Evolutionary conservation across 2,113 vertebrate species (phyloP), one percentile per base, ranked within the genome.

Genomic region (Cariama cristata): DNA sequence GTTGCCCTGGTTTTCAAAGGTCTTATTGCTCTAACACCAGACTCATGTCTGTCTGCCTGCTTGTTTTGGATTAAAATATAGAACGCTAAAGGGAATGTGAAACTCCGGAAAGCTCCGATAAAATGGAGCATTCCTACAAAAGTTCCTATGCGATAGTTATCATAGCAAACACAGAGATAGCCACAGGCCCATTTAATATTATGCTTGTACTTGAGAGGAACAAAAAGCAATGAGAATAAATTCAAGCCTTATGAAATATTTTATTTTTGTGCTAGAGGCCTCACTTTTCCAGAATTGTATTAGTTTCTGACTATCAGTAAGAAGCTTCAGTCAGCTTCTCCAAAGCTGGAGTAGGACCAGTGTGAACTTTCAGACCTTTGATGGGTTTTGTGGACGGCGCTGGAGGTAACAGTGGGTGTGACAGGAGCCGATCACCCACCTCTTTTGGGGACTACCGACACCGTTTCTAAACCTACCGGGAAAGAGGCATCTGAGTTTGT

Each of bases 401-500:
- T 45, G 56, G 30, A 76, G n/a, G 40, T 7, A 11, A 18, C 7
- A 5, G 11, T 14, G 71, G 44, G 28, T 68, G 76, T 23, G 3
- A 19, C 33, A 19, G 53, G 69, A 64, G 26, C 30, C 2, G 3
- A 22, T 58, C 49, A 24, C 23, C 23, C 11, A 2, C 5, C 38
- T 11, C 19, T 23, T 60, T 44, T 28, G 68, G 35, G 28, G 13
- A 1, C 35, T 23, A 6, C 73, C 76, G 66, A 27, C 47, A 8
- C 50, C 18, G n/a, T 7, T 35, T 20, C 66, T 62, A 75, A 4
- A 10, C 38, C 52, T 16, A 0, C 6, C 0, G 23, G 58, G 42
- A 11, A 22, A 2, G 49, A 23, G 55, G 28, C 23, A 17, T 11
- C 14, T 0, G 1, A 2, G 3, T 4, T 2, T 8, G 28, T 8